Conservation (phyloP, 2,797 vertebrate genomes). For the Enteromius afrohamiltoni region DNA sequence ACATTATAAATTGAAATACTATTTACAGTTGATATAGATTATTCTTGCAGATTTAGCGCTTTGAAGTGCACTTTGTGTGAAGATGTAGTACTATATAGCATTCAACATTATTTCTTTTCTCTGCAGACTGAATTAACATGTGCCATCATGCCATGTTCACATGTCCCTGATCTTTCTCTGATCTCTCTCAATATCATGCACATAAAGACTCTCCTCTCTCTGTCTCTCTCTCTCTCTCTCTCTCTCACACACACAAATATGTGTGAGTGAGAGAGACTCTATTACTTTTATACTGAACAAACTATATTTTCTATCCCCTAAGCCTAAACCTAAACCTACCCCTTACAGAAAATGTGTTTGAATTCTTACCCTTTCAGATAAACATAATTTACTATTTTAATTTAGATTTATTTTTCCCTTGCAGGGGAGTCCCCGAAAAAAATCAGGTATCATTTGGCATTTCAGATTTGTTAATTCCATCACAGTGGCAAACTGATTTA, state of each 20-base stretch:
- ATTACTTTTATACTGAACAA: too few species aligned
- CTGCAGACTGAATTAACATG: not conserved
- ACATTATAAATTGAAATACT: not conserved
- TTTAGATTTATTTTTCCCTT: too few species aligned
- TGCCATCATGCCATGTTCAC: not conserved
- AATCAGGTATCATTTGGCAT: too few species aligned
- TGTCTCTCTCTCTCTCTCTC: not conserved
- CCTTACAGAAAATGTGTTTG: too few species aligned
- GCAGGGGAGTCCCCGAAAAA: too few species aligned
- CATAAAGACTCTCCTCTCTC: not conserved
- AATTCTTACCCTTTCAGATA: too few species aligned
- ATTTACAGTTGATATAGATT: not conserved
- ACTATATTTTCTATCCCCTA: too few species aligned
- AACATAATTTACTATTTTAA: too few species aligned
- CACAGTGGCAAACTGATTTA: conserved; percentile 76
- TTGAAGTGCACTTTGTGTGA: not conserved
- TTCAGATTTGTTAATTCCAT: conserved; percentile 67
- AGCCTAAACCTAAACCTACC: too few species aligned
- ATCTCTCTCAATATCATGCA: not conserved
- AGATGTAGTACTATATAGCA: not conserved
- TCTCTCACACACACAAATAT: too few species aligned
- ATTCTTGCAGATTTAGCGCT: not conserved
- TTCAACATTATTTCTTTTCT: not conserved
- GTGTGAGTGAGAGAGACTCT: too few species aligned
- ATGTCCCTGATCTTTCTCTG: not conserved